Evolutionary conservation across 2,797 vertebrate genomes (phyloP).

Genomic region (Sciaenops ocellatus): DNA sequence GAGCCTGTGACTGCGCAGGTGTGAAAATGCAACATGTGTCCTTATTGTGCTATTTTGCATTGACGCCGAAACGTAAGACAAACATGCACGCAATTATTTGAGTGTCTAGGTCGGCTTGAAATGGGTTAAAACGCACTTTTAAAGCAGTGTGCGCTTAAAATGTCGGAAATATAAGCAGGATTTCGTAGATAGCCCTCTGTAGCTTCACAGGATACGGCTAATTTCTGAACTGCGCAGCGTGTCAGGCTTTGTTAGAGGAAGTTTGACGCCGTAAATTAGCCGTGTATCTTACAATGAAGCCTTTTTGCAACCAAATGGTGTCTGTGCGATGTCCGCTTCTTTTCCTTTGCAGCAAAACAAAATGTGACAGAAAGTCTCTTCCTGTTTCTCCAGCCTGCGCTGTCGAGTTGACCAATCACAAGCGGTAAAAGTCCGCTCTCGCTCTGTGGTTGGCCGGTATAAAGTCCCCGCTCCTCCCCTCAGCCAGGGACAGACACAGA

Average conservation of each 20-base stretch:
- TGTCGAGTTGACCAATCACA: slow-evolving; percentile 69
- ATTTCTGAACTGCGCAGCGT: neutral
- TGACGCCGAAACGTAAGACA: neutral
- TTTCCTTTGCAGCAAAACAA: slow-evolving; percentile 31
- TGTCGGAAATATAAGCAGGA: neutral
- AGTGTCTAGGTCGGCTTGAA: neutral
- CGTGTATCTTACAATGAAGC: slow-evolving; percentile 50
- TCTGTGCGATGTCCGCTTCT: neutral
- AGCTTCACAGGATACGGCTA: neutral
- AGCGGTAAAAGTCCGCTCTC: slow-evolving; percentile 43
- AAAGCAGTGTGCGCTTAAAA: neutral
- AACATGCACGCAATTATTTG: rapidly evolving
- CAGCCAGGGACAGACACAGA: slow-evolving; percentile 58
- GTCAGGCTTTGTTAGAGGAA: neutral
- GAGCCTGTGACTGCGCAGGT: slow-evolving; percentile 67
- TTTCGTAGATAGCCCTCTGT: neutral
- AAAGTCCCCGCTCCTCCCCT: slow-evolving; percentile 57
- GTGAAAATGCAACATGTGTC: slow-evolving; percentile 75
- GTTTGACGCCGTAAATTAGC: slow-evolving; percentile 4
- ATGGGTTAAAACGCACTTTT: neutral
- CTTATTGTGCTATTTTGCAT: slow-evolving; percentile 11
- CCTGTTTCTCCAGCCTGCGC: slow-evolving; percentile 72
- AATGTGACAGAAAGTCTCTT: slow-evolving; percentile 55
- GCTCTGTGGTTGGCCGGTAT: slow-evolving; percentile 64
- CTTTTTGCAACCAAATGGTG: neutral